Conservation (phyloP, 2,797 vertebrate species). For the Luscinia megarhynchos region DNA sequence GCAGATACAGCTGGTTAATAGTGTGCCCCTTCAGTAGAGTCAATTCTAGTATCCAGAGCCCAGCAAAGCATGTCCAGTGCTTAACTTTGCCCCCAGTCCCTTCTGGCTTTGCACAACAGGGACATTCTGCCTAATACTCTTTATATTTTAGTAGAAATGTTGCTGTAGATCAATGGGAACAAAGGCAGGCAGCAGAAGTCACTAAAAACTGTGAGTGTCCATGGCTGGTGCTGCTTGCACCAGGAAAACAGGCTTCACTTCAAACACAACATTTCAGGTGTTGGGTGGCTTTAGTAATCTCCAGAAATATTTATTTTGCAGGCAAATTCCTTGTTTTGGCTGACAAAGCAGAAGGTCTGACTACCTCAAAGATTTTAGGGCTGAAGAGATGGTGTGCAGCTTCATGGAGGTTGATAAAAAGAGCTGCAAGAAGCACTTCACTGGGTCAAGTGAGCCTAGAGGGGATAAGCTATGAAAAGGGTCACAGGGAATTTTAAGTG, state of each 20-base stretch:
- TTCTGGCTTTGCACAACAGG: neutral
- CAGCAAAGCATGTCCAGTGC: neutral
- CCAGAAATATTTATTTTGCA: neutral
- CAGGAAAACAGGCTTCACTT: neutral
- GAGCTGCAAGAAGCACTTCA: neutral
- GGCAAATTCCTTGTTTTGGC: neutral
- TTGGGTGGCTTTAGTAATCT: neutral
- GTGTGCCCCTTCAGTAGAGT: neutral
- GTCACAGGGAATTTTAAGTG: constrained; percentile 12
- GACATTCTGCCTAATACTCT: neutral
- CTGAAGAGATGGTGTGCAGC: neutral
- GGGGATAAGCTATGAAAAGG: constrained; percentile 2
- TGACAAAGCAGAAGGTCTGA: neutral
- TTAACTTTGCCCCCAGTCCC: neutral
- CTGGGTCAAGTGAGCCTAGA: constrained; percentile 10
- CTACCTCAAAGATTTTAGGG: neutral
- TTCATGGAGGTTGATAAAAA: neutral
- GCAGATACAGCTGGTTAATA: neutral
- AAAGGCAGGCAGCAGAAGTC: neutral
- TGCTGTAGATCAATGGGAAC: neutral
- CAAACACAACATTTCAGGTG: neutral
- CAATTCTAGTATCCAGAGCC: neutral
- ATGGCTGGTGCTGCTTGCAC: neutral
- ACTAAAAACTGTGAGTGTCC: neutral
- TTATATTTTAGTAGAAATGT: neutral